Evolutionary conservation across 2,888 invertebrate species (phyloP).

Genomic region (Odontocolon sp.): DNA sequence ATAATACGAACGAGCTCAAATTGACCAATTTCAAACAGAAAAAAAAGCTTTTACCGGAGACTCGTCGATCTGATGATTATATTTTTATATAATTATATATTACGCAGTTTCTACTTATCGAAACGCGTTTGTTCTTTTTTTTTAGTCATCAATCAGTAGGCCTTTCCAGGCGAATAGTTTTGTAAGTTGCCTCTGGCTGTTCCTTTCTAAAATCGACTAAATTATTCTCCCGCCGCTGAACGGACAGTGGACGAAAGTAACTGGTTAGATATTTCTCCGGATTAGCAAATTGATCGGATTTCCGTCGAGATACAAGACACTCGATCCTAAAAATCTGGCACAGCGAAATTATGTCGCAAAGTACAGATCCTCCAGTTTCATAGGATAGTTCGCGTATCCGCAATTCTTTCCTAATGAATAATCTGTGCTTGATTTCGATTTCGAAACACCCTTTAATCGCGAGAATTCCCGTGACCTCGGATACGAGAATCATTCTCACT

Average conservation of each 20-base stretch:
- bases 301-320: not conserved
- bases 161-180: conserved; percentile 47
- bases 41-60: not conserved
- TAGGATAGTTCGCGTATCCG: not conserved
- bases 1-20: not conserved
- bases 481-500: conserved; percentile 22
- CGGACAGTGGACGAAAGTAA: conserved; percentile 34
- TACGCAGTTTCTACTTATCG: conserved; percentile 16
- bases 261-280: not conserved
- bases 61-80: not conserved
- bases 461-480: conserved; percentile 26
- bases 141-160: conserved; percentile 25
- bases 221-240: conserved; percentile 3
- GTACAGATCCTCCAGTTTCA: not conserved
- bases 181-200: conserved; percentile 40
- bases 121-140: conserved; percentile 9
- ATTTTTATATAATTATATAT: conserved; percentile 9
- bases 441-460: conserved; percentile 3
- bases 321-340: not conserved
- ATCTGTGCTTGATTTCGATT: conserved; percentile 8
- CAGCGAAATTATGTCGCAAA: not conserved
- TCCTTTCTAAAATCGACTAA: conserved; percentile 55
- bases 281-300: not conserved
- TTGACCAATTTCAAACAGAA: not conserved
- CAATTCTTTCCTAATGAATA: conserved; percentile 19